phyloP scores from a whole-genome alignment of 2,888 invertebrate genomes.

The Sturmia bella region DNA sequence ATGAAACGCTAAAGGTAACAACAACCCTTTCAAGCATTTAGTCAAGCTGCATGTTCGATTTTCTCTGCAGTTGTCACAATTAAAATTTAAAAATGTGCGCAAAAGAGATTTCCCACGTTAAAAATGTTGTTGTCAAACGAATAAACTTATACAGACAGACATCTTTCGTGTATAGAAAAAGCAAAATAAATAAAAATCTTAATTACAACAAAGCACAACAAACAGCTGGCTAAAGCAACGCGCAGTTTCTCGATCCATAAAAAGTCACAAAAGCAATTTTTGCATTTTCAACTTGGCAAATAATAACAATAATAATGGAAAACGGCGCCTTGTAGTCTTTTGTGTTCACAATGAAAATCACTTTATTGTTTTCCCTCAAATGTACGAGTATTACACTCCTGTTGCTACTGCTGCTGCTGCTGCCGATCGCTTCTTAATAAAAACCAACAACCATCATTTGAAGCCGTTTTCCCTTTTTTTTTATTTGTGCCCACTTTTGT shows the following conservation, averaged over 20 bases:
- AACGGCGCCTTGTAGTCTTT: conserved; percentile 52
- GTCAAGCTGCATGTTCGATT: conserved; percentile 64
- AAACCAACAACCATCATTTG: conserved; percentile 42
- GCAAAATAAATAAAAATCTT: conserved; percentile 29
- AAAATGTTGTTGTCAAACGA: conserved; percentile 10
- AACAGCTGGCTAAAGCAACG: conserved; percentile 42
- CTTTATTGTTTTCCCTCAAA: conserved; percentile 14
- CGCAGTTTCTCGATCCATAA: conserved; percentile 43
- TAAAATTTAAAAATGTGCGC: conserved; percentile 37
- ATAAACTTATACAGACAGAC: conserved; percentile 32
- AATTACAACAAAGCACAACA: conserved; percentile 54
- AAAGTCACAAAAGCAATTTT: conserved; percentile 49
- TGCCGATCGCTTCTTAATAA: conserved; percentile 4
- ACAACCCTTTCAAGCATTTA: conserved; percentile 46
- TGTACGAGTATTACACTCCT: conserved; percentile 4
- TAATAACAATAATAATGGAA: not conserved
- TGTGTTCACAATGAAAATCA: conserved; percentile 29
- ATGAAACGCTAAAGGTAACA: too few relatives aligned
- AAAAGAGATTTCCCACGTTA: conserved; percentile 56
- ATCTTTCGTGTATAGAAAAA: not conserved
- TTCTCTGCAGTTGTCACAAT: conserved; percentile 55
- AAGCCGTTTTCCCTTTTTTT: not conserved
- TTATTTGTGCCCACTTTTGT: conserved; percentile 39
- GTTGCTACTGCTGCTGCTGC: conserved; percentile 23
- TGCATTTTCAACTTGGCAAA: not conserved